Base-by-base conservation (phyloP, 1,140 invertebrate genomes). In the Pentalonia nigronervosa region DNA sequence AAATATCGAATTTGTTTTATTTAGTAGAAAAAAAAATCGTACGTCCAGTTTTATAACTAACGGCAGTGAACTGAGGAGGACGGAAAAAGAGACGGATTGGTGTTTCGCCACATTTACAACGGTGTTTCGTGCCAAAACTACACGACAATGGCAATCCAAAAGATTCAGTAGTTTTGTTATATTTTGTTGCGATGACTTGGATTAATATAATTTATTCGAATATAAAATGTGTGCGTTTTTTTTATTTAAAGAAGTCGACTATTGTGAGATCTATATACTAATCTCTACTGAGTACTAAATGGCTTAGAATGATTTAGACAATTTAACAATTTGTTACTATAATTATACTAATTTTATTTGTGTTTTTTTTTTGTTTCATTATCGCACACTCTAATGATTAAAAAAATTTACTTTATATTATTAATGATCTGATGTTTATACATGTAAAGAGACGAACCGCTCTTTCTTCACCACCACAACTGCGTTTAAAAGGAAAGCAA, bases 81-180 rank as follows among this genome's bases (percentile, higher is more conserved):
- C 47, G 11, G 17, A 47, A 30, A 48, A 76, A 45, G 53, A 90
- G 56, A 76, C 30, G 60, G 56, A 91, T 91, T 91, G 60, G n/a
- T 47, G 90, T 91, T 30, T 76, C 90, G 41, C 90, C 21, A 30
- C 90, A 47, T 91, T 91, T 67, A 76, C 25, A 50, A 91, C 60
- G 2, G 36, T 91, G 20, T 34, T 11, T 14, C 14, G 56, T 91
- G 90, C 90, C 90, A 91, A 91, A 76, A 76, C 45, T 47, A 47
- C 41, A 91, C 30, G 86, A 87, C 86, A 87, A 87, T 87, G 30
- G 47, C 86, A 7, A 87, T 36, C 7, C 86, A 20, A n/a, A 17
- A n/a, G 86, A 87, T 87, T 87, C 86, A 87, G 86, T 34, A 48
- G 86, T 48, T 48, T 87, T 30, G 45, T 47, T 45, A 87, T 87